These are phyloP conservation scores for Reinhardtius hippoglossoides DNA, from an alignment of 2,113 vertebrate genomes.

Conservation along the genomic window DNA sequence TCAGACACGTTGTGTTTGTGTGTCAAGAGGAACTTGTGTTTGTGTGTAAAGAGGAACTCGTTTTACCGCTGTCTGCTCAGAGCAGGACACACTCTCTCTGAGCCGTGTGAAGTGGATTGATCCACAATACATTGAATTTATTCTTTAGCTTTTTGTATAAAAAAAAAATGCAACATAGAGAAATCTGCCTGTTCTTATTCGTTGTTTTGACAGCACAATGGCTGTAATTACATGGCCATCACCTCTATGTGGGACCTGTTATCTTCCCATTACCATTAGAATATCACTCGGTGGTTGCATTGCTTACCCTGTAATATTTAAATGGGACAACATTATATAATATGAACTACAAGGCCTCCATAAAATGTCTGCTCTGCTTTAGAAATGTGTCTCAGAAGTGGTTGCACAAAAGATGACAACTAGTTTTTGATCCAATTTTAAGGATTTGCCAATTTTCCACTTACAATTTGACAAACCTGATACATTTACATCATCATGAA, in stretches of 20 bases:
- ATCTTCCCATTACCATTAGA: slow-evolving; percentile 55
- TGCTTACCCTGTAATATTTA: slow-evolving; percentile 52
- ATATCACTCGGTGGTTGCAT: slow-evolving; percentile 37
- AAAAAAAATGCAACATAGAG: slow-evolving; percentile 15
- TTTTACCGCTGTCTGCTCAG: slow-evolving; percentile 44
- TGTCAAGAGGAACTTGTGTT: slow-evolving; percentile 62
- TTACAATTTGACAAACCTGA: neutral
- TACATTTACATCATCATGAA: neutral
- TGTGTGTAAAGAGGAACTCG: slow-evolving; percentile 63
- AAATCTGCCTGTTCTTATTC: slow-evolving; percentile 8
- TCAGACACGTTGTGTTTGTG: slow-evolving; percentile 72
- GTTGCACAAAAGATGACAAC: neutral
- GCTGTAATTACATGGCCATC: slow-evolving; percentile 52
- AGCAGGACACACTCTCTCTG: slow-evolving; percentile 12
- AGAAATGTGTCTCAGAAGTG: neutral
- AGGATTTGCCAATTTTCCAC: neutral
- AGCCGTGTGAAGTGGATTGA: slow-evolving; percentile 45
- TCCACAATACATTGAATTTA: neutral
- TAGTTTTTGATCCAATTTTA: neutral
- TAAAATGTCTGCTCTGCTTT: neutral
- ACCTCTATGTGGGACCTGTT: slow-evolving; percentile 48
- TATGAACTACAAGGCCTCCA: too few species aligned
- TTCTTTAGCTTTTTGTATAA: neutral
- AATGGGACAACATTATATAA: slow-evolving; percentile 13
- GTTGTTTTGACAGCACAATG: slow-evolving; percentile 53